Percentiles rank a stretch among this genome's conserved stretches.
Evolutionary conservation across 92 coral and sea anemone genomes (phyloP).

Genomic region (Parazoanthus darwini): DNA sequence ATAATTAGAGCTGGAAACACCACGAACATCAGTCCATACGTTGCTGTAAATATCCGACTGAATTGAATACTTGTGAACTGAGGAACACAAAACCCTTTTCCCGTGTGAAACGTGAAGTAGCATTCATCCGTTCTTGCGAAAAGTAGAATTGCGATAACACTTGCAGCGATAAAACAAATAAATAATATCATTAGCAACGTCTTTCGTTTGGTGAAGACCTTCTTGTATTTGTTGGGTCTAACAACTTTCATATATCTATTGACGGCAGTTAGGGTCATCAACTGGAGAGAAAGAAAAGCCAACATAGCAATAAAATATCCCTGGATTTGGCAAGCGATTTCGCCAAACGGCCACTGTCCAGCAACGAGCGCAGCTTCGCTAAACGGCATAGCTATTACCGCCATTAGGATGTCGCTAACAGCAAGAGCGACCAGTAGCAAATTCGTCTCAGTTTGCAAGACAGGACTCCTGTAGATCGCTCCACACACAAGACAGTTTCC

Average conservation of each 20-base stretch:
- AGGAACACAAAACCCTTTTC: constrained; percentile 82
- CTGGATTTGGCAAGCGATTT: constrained; percentile 74
- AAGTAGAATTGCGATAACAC: constrained; percentile 60
- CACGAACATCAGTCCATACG: constrained; percentile 67
- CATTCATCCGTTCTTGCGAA: constrained; percentile 37
- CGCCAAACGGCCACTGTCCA: constrained; percentile 70
- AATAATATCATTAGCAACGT: constrained; percentile 60
- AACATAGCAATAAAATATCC: constrained; percentile 68
- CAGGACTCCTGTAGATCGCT: constrained; percentile 67
- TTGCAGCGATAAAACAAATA: constrained; percentile 54
- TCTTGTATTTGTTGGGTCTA: constrained; percentile 64
- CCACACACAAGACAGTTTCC: constrained; percentile 72
- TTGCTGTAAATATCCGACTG: constrained; percentile 54
- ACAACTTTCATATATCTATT: constrained; percentile 77
- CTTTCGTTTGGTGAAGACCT: constrained; percentile 59
- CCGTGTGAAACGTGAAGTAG: constrained; percentile 74
- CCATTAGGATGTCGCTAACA: constrained; percentile 72
- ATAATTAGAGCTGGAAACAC: constrained; percentile 64
- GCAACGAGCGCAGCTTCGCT: constrained; percentile 52
- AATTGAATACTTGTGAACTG: constrained; percentile 45
- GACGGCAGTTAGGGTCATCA: constrained; percentile 74
- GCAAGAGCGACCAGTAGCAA: constrained; percentile 77
- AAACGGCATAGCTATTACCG: constrained; percentile 72
- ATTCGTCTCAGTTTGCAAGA: constrained; percentile 73
- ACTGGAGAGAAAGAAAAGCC: constrained; percentile 80